Conservation (phyloP, 1,140 invertebrate species). For the Colletes gigas region DNA sequence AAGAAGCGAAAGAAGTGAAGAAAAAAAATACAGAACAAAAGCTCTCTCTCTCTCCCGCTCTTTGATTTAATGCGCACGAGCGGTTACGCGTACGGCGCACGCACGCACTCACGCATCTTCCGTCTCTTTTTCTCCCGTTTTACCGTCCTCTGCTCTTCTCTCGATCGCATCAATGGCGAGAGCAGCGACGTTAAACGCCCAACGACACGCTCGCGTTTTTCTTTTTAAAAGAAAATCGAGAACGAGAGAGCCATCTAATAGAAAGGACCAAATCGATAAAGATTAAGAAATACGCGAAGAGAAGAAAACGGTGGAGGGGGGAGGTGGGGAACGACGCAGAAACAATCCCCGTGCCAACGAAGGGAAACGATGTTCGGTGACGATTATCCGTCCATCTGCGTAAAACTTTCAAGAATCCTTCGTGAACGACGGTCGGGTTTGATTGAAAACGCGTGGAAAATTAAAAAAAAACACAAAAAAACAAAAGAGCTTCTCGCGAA, state of each 20-base stretch:
- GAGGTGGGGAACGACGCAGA: background rate
- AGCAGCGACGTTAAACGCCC: slow-evolving; percentile 44
- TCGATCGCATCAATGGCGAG: background rate
- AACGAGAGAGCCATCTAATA: slow-evolving; percentile 21
- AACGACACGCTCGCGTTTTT: background rate
- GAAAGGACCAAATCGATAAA: slow-evolving; percentile 36
- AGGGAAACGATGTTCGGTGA: slow-evolving; percentile 28
- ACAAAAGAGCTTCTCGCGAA: slow-evolving; percentile 2
- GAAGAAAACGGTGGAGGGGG: background rate
- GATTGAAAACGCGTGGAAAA: background rate
- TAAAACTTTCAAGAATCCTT: slow-evolving; percentile 15
- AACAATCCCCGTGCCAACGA: background rate
- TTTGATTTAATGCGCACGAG: background rate
- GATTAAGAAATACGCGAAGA: background rate
- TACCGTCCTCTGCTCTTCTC: slow-evolving; percentile 31
- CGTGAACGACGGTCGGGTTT: slow-evolving; percentile 14
- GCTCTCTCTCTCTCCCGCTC: background rate
- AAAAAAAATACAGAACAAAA: too few relatives aligned
- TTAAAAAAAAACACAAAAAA: background rate
- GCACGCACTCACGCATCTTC: background rate
- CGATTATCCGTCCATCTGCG: slow-evolving; percentile 50
- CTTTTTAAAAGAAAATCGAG: slow-evolving; percentile 10
- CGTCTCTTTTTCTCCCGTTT: background rate
- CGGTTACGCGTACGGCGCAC: background rate
- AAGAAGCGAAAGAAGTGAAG: too few relatives aligned